Percentiles rank a stretch among this genome's conserved stretches.
phyloP scores from a whole-genome alignment of 2,113 vertebrate species.

The Coptodon rendalli region DNA sequence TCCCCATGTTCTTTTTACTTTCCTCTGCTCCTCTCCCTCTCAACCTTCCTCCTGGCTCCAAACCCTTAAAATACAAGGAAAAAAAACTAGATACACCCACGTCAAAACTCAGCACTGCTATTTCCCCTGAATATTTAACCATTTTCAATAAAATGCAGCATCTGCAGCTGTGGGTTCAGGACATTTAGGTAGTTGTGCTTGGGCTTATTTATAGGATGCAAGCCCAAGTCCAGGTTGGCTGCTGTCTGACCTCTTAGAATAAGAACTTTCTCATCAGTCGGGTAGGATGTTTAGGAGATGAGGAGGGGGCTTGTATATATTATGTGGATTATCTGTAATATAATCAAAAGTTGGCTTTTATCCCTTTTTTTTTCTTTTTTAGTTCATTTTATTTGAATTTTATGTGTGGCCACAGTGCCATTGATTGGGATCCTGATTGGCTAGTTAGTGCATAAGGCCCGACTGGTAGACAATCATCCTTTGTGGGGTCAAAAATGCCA shows the following conservation, averaged over 20 bases:
- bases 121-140: slow-evolving; percentile 28
- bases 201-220: slow-evolving; percentile 22
- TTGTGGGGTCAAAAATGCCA: slow-evolving; percentile 19
- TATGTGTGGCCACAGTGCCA: slow-evolving; percentile 28
- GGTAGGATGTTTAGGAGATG: slow-evolving; percentile 24
- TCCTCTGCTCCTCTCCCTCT: slow-evolving; percentile 31
- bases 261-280: neutral
- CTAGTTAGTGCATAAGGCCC: neutral
- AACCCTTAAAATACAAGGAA: slow-evolving; percentile 24
- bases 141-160: slow-evolving; percentile 5
- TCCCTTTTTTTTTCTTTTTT: slow-evolving; percentile 19
- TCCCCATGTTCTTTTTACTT: slow-evolving; percentile 28
- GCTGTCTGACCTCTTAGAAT: neutral
- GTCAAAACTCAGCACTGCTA: slow-evolving; percentile 16
- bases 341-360: slow-evolving; percentile 51
- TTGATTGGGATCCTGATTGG: slow-evolving; percentile 12
- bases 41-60: slow-evolving; percentile 50
- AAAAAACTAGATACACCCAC: slow-evolving; percentile 17
- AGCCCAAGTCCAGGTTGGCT: neutral
- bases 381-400: slow-evolving; percentile 53
- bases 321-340: slow-evolving; percentile 35
- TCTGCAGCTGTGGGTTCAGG: slow-evolving; percentile 17
- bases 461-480: slow-evolving; percentile 58
- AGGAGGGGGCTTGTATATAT: slow-evolving; percentile 16
- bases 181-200: neutral